Conservation (phyloP, 2,888 invertebrate species). For the Eupithecia abbreviata region DNA sequence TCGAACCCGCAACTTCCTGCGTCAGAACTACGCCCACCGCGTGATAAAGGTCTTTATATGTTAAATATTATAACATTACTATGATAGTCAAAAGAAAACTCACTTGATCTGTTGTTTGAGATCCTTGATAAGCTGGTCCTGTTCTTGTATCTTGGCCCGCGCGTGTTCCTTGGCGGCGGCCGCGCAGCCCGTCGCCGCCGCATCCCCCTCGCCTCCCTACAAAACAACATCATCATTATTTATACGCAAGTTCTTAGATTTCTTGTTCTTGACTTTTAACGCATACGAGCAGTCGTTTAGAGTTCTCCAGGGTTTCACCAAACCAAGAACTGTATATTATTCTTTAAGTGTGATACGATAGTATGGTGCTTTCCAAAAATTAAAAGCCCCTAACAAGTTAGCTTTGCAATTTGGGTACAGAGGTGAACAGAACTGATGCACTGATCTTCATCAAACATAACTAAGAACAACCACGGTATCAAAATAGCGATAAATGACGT, state of each 20-base stretch:
- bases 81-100: background rate
- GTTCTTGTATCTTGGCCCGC: conserved; percentile 77
- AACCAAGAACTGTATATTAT: background rate
- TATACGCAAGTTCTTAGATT: background rate
- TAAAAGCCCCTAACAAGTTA: no score
- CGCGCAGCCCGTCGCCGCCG: conserved; percentile 74
- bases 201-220: conserved; percentile 79
- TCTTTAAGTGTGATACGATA: no score
- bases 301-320: background rate
- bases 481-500: background rate
- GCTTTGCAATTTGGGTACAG: no score
- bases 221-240: conserved; percentile 55
- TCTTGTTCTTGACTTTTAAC: background rate
- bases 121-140: conserved; percentile 91
- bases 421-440: background rate
- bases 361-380: no score
- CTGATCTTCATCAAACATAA: background rate
- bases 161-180: conserved; percentile 67
- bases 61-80: no score
- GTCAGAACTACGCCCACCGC: no score
- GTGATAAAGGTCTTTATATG: no score
- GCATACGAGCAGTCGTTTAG: background rate
- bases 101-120: conserved; percentile 96
- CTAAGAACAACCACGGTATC: background rate
- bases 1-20: no score